Base-by-base conservation (phyloP, 1,140 invertebrate species). In the Polyergus mexicanus region DNA sequence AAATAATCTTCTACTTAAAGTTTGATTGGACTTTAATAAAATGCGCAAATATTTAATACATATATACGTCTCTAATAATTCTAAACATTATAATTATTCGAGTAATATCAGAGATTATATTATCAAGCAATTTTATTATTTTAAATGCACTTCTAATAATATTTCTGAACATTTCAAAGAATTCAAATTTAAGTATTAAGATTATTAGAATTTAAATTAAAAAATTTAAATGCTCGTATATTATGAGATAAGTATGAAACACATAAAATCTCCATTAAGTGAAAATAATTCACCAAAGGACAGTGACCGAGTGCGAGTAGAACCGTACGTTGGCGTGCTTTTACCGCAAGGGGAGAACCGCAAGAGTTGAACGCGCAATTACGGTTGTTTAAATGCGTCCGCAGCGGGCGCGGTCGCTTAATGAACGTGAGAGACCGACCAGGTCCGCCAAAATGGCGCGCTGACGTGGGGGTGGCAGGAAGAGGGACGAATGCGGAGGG, bases 361-460 rank as follows among this genome's bases (percentile, higher is more conserved):
- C 62, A 56, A 51, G 25, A 63, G 28, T 54, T 41, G 68, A 63
- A 65, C 72, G 71, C 32, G 44, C 72, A 75, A 84, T 77, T 84
- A 84, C 44, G 74, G 44, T 78, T 84, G 74, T 76, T 84, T 76
- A 84, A 84, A 84, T 47, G 58, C 81, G 47, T 84, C 62, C 74
- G 62, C 62, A 65, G 19, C 51, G 38, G 19, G 51, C 78, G 66
- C 38, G 44, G 62, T 38, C 71, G 47, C 71, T 89, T 89, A 89
- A 89, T 88, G 88, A 89, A 89, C 66, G 78, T 71, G 69, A 72
- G 78, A 81, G 35, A 60, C 51, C 51, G 75, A 38, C 38, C 76
- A 44, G 66, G 74, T 90, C 87, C 77, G 86, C 83, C 71, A 90
- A 87, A 87, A 89, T 84, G 89, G 86, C 83, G 81, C 63, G 51